Base-by-base conservation (phyloP, 2,113 vertebrate genomes). In the Podilymbus podiceps region DNA sequence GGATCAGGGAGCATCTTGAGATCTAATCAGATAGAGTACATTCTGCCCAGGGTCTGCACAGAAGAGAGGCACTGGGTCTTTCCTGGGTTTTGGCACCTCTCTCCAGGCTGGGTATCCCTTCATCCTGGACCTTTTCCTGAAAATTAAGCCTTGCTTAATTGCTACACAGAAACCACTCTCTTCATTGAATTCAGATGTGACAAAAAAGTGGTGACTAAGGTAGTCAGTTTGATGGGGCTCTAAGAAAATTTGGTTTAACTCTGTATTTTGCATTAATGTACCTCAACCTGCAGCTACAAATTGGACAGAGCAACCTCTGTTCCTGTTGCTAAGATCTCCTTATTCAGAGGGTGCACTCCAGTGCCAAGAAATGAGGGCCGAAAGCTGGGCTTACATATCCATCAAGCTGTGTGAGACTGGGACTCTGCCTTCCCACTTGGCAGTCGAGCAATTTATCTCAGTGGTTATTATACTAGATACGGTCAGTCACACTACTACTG, bases 291-390 rank as follows among this genome's bases (percentile, higher is more conserved):
- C n/a, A 76, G 17, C 22, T 58, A 40, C 9, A 46, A 59, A 31
- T n/a, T 56, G 24, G 11, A 49, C 6, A 33, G 27, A 73, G 3
- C 42, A 42, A 1, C 7, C 6, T 10, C 17, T 31, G 21, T 7
- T 73, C 17, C 42, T 77, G 15, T 22, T 35, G 18, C 28, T 68
- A 10, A 19, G 28, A 62, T 21, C 5, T 58, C 6, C 28, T 62
- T 73, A 31, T 13, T 42, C 44, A 58, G 44, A 56, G 9, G 9
- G 7, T 50, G 8, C 13, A 9, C 4, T 24, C 27, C 17, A 38
- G 12, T 2, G 3, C 11, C 50, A 55, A 22, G 10, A 2, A 44
- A 38, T 0, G 4, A 60, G 12, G 5, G 9, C 42, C 35, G 15
- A 46, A 23, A 24, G 13, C 6, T 68, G 24, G 28, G 8, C 22